Conservation (phyloP, 2,888 invertebrate genomes). For the Yponomeuta malinellus region DNA sequence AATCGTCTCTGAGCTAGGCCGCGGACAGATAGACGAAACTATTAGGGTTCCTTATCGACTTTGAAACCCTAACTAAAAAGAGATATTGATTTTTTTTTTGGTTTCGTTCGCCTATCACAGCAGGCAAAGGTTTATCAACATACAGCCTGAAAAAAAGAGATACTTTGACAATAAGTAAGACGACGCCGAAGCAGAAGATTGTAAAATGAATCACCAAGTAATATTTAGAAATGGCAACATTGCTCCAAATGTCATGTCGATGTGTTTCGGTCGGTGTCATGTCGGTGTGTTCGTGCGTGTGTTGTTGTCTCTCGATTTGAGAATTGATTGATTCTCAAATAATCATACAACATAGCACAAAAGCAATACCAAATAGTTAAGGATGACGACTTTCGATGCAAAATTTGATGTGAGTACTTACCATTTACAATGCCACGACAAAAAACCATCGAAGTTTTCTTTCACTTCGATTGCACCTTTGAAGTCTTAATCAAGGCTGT, state of each 20-base stretch:
- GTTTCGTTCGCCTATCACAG: no score
- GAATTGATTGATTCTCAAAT: neutral
- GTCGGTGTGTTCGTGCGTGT: neutral
- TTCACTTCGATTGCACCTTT: neutral
- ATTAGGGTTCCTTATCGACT: no score
- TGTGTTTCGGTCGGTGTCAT: neutral
- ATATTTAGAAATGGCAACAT: neutral
- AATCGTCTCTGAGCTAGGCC: no score
- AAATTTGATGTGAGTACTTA: constrained; percentile 75
- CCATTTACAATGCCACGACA: neutral
- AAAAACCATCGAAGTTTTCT: neutral
- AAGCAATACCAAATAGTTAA: constrained; percentile 18
- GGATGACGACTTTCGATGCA: constrained; percentile 62
- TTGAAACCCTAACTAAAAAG: no score
- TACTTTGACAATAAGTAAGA: no score
- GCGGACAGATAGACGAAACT: no score
- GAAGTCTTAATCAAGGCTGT: neutral
- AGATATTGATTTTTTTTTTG: no score
- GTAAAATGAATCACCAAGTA: neutral
- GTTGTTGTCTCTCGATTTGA: neutral
- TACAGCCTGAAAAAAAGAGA: no score
- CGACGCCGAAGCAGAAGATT: neutral
- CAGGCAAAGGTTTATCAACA: no score
- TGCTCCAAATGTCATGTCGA: neutral
- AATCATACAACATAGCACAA: constrained; percentile 22